Percentiles rank a stretch among this genome's conserved stretches.
Conservation (phyloP, 2,113 vertebrate species). For the Notarius quadriscutis region DNA sequence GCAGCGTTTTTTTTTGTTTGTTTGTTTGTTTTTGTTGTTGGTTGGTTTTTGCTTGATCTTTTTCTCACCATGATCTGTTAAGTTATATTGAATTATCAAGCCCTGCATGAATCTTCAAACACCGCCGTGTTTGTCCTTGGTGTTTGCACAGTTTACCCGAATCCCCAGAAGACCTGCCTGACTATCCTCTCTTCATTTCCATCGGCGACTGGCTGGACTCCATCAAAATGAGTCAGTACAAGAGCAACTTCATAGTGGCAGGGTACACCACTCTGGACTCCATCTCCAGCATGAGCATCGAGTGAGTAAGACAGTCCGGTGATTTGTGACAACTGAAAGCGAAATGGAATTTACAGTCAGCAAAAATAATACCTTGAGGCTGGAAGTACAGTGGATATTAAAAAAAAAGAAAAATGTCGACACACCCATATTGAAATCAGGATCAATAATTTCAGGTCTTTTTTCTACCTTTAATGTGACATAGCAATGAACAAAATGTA, state of each 20-base stretch:
- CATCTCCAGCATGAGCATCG: slow-evolving; percentile 94
- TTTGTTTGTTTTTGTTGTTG: neutral
- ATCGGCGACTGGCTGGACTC: slow-evolving; percentile 98
- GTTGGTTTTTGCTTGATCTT: neutral
- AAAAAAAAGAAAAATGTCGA: neutral
- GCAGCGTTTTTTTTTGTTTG: neutral
- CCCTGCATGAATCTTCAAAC: neutral
- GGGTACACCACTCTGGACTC: slow-evolving; percentile 96
- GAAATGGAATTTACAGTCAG: neutral
- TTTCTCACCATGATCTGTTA: neutral
- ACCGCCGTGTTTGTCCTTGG: neutral
- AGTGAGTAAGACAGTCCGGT: slow-evolving; percentile 79
- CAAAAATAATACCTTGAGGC: neutral
- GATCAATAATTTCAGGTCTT: neutral
- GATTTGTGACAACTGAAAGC: neutral
- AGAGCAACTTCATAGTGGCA: slow-evolving; percentile 93
- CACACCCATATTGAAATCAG: neutral
- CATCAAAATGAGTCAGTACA: slow-evolving; percentile 99
- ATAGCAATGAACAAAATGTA: neutral
- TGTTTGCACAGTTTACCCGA: slow-evolving; percentile 82
- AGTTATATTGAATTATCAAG: neutral
- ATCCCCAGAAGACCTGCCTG: slow-evolving; percentile 86
- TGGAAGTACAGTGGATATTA: neutral
- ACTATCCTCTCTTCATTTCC: slow-evolving; percentile 95
- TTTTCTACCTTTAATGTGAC: neutral